Base-by-base conservation (phyloP, 2,888 invertebrate genomes). In the Sinohyriopsis cumingii region DNA sequence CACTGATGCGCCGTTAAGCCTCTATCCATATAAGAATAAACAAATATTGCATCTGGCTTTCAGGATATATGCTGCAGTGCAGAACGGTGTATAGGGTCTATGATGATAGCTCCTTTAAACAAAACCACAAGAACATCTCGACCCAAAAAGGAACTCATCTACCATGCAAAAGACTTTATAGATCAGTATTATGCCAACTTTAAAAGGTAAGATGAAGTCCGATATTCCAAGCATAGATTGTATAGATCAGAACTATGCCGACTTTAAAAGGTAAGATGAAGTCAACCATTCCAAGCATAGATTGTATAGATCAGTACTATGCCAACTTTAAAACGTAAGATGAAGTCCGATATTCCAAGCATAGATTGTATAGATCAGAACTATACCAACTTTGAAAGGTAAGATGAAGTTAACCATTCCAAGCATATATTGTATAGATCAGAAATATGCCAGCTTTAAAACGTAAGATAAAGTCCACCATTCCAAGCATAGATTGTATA, bases 171-270 rank as follows among this genome's bases (percentile, higher is more conserved):
- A 88, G 96, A 97, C 88, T 97, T 97, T 89, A 92, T 97, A 71
- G 95, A 96, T 84, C 96, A 97, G 91, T 98, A 97, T 91, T 97
- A 95, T 87, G 93, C 95, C 65, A 96, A 96, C 60, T 96, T 96
- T 84, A 93, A 96, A 91, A 94, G 96, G 97, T 96, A 75, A 71
- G 67, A 59, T 1, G 9, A 28, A 28, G 7, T 33, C 1, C 33
- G 1, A 33, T 9, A 33, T 7, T 33, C 33, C 7, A 9, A 33
- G 33, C 33, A 1, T 33, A 33, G 7, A 97, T 88, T 97, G 97
- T 89, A 92, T 97, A 71, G 95, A 96, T 84, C 96, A 97, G 91
- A 97, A 97, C 91, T 97, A 95, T 87, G 93, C 95, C 65, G 96
- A 96, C 61, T 96, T 96, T 84, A 93, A 96, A 91, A 94, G 96